phyloP scores from a whole-genome alignment of 2,888 invertebrate genomes.

The Dolomedes plantarius region DNA sequence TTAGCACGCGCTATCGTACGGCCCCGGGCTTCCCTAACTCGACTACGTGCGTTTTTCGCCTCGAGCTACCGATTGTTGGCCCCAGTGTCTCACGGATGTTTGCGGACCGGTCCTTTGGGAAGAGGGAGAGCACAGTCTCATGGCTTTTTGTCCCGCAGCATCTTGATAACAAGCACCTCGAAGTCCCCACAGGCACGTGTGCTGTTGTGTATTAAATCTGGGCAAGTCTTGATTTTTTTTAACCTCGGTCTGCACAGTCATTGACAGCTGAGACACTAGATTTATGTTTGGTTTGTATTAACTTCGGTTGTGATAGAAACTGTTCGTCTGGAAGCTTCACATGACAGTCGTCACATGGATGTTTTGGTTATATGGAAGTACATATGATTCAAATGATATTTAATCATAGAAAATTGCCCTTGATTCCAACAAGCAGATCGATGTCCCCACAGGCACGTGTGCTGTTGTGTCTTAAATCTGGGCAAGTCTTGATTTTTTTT shows the following conservation, averaged over 20 bases:
- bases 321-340: not conserved
- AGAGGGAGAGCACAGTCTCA: not conserved
- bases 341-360: not conserved
- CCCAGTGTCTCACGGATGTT: not conserved
- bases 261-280: no score
- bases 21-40: not conserved
- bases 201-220: no score
- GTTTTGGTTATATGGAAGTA: not conserved
- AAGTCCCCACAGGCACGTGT: no score
- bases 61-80: not conserved
- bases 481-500: no score
- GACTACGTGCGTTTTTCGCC: not conserved
- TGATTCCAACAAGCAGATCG: not conserved
- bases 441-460: no score
- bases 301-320: not conserved
- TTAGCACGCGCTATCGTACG: slow-evolving; percentile 2
- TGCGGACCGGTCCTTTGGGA: not conserved
- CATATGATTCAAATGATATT: no score
- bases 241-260: not conserved
- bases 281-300: no score
- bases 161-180: not conserved
- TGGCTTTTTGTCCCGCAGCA: not conserved
- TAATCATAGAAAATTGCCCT: no score
- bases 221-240: no score
- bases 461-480: no score